Percentiles rank a stretch among this genome's conserved stretches.
These are phyloP conservation scores for Cephus nigrinus DNA, from an alignment of 2,888 invertebrate genomes.

Conservation along the genomic window DNA sequence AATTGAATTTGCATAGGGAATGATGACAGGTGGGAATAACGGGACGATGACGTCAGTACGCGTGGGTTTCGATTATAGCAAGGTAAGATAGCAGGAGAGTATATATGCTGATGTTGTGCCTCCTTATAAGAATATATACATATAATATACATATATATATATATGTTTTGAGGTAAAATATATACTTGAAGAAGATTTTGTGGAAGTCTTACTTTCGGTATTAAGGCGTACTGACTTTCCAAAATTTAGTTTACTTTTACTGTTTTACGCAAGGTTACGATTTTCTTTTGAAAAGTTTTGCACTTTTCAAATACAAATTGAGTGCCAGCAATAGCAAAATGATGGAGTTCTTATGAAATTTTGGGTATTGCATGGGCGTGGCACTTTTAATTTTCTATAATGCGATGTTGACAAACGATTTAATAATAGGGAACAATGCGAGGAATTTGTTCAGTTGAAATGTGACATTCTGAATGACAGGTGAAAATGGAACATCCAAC, in stretches of 20 bases:
- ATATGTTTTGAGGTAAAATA: background rate
- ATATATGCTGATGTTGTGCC: background rate
- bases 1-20: constrained; percentile 32
- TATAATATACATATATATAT: background rate
- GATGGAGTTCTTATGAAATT: background rate
- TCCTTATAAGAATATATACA: background rate
- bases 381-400: background rate
- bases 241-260: no score
- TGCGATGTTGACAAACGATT: background rate
- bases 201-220: background rate
- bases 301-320: background rate
- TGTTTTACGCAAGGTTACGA: no score
- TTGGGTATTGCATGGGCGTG: background rate
- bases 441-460: background rate
- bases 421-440: background rate
- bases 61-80: constrained; percentile 57
- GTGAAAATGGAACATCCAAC: background rate
- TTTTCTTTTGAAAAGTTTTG: background rate
- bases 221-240: no score
- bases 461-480: background rate
- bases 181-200: background rate
- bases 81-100: constrained; percentile 23
- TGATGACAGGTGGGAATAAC: constrained; percentile 51
- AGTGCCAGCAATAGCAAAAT: background rate
- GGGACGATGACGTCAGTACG: constrained; percentile 54